These are phyloP conservation scores for Drosophila kikkawai DNA, from an alignment of 1,140 invertebrate species.

Conservation along the genomic window DNA sequence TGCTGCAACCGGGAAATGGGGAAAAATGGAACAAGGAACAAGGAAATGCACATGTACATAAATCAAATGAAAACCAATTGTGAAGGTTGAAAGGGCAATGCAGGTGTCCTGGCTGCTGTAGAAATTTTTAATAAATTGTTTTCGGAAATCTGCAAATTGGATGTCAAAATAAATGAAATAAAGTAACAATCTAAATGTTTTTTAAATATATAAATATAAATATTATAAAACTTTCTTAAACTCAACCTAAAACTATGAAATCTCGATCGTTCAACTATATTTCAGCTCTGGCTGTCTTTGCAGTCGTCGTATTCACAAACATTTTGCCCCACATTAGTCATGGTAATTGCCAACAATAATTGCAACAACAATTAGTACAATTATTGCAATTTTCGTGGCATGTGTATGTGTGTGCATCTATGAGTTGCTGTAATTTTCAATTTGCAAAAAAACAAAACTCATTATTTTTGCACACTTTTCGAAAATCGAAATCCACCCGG, in stretches of 20 bases:
- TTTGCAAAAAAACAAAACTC: conserved; percentile 68
- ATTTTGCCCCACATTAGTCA: conserved; percentile 80
- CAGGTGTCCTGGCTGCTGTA: conserved; percentile 24
- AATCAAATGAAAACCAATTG: conserved; percentile 29
- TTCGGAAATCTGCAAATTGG: conserved; percentile 16
- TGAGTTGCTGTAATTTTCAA: conserved; percentile 68
- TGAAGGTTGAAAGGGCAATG: conserved; percentile 4
- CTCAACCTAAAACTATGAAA: not conserved
- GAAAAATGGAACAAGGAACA: conserved; percentile 32
- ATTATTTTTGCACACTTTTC: conserved; percentile 65
- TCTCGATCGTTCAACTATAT: conserved; percentile 6
- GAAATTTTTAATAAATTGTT: not conserved
- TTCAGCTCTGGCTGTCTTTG: conserved; percentile 11
- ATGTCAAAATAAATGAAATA: not conserved
- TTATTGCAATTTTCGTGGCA: conserved; percentile 77
- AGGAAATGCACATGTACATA: conserved; percentile 37
- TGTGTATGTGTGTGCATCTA: not conserved
- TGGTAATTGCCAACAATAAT: conserved; percentile 78
- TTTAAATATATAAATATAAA: not conserved
- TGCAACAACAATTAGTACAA: conserved; percentile 81
- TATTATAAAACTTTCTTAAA: not conserved
- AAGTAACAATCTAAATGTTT: not conserved
- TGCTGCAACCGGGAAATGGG: conserved; percentile 54
- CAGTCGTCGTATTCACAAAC: conserved; percentile 59
- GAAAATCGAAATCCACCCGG: conserved; percentile 20